These are phyloP conservation scores for Oryzias woworae DNA, from an alignment of 2,113 vertebrate species.

Conservation along the genomic window DNA sequence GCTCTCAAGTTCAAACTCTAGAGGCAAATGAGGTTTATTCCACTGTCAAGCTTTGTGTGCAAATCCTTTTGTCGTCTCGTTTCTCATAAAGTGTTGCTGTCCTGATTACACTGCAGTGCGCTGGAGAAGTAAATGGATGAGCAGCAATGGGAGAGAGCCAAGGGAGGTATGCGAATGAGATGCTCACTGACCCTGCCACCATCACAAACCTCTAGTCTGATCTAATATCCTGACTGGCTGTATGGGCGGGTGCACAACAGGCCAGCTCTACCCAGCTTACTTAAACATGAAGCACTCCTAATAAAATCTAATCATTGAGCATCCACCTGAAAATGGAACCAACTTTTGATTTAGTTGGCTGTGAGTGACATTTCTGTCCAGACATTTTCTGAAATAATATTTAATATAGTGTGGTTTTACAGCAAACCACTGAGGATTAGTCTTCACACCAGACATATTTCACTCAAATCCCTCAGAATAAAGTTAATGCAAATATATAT, in stretches of 20 bases:
- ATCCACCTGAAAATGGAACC: slow-evolving; percentile 9
- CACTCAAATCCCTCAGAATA: slow-evolving; percentile 32
- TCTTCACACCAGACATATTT: neutral
- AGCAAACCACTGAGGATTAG: neutral
- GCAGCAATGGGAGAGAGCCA: slow-evolving; percentile 42
- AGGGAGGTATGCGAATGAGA: slow-evolving; percentile 51
- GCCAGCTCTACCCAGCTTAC: slow-evolving; percentile 39
- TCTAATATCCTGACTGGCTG: slow-evolving; percentile 72
- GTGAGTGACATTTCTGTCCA: slow-evolving; percentile 1
- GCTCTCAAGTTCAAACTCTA: slow-evolving; percentile 55
- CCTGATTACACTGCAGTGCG: slow-evolving; percentile 74
- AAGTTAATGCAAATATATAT: slow-evolving; percentile 48
- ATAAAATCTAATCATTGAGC: slow-evolving; percentile 18
- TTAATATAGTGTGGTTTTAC: slow-evolving; percentile 18
- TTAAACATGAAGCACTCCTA: slow-evolving; percentile 35
- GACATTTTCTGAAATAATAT: slow-evolving; percentile 5
- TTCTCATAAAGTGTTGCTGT: slow-evolving; percentile 72
- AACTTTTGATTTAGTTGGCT: slow-evolving; percentile 7
- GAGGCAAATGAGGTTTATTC: slow-evolving; percentile 64
- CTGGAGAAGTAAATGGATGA: slow-evolving; percentile 60
- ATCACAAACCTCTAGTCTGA: slow-evolving; percentile 73
- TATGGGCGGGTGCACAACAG: slow-evolving; percentile 55
- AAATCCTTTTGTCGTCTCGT: slow-evolving; percentile 72
- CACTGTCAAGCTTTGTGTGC: slow-evolving; percentile 63
- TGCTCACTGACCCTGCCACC: slow-evolving; percentile 76